Percentiles rank a stretch among this genome's conserved stretches.
These are phyloP conservation scores for Drosophila histrio DNA, from an alignment of 2,888 invertebrate genomes.

Conservation along the genomic window DNA sequence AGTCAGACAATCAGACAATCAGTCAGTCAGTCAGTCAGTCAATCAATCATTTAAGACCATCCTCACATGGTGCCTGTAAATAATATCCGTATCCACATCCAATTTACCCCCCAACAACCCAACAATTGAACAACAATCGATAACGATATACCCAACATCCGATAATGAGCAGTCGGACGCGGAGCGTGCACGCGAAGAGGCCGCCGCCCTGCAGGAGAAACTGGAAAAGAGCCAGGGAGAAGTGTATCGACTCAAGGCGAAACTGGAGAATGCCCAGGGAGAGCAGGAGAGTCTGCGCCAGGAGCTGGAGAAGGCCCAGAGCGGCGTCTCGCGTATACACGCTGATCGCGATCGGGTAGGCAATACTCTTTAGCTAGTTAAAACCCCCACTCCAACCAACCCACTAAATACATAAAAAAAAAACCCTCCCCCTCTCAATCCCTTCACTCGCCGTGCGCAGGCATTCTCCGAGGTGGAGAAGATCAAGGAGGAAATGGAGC, in stretches of 20 bases:
- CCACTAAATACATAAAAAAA: slow-evolving; percentile 6
- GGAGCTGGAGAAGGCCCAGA: slow-evolving; percentile 94
- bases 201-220: slow-evolving; percentile 94
- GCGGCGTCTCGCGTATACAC: slow-evolving; percentile 92
- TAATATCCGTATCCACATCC: slow-evolving; percentile 77
- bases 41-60: slow-evolving; percentile 67
- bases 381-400: not conserved
- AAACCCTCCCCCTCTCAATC: slow-evolving; percentile 3
- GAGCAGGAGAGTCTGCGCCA: slow-evolving; percentile 96
- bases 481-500: slow-evolving; percentile 93
- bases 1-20: slow-evolving; percentile 46
- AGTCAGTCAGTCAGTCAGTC: slow-evolving; percentile 52
- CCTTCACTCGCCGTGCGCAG: slow-evolving; percentile 48
- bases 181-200: slow-evolving; percentile 93
- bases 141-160: slow-evolving; percentile 7
- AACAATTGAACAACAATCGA: slow-evolving; percentile 9
- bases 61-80: slow-evolving; percentile 66
- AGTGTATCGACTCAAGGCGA: slow-evolving; percentile 96
- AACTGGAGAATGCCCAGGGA: slow-evolving; percentile 96
- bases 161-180: slow-evolving; percentile 87
- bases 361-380: slow-evolving; percentile 26
- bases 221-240: slow-evolving; percentile 97
- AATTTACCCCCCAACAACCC: slow-evolving; percentile 59
- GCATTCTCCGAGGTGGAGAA: slow-evolving; percentile 94
- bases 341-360: slow-evolving; percentile 92